phyloP scores from a whole-genome alignment of 2,113 vertebrate species.

The Hydrochoerus hydrochaeris region DNA sequence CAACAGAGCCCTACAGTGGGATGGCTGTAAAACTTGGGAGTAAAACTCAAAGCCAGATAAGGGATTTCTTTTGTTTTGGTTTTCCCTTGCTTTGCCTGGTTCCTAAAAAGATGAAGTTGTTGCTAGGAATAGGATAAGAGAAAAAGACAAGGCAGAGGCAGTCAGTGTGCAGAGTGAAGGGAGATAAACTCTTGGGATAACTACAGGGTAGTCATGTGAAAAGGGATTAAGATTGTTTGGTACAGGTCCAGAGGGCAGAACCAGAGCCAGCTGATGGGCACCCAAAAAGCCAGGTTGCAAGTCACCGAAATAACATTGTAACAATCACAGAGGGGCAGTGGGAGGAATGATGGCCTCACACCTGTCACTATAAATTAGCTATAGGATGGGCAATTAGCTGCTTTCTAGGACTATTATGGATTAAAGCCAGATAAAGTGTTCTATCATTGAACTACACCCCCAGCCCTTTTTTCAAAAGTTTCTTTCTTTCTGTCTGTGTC shows the following conservation, averaged over 20 bases:
- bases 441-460: background rate
- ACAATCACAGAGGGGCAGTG: too few relatives aligned
- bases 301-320: background rate
- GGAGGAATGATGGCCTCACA: background rate
- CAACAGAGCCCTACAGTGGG: background rate
- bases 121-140: slow-evolving; percentile 7
- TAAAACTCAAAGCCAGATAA: background rate
- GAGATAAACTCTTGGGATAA: slow-evolving; percentile 47
- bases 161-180: background rate
- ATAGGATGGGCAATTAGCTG: background rate
- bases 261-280: slow-evolving; percentile 8
- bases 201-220: slow-evolving; percentile 27
- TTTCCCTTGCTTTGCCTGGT: background rate
- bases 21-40: background rate
- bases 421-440: background rate
- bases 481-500: too few relatives aligned
- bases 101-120: slow-evolving; percentile 27
- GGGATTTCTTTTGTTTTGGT: background rate
- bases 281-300: background rate
- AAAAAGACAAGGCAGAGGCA: slow-evolving; percentile 28
- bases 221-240: slow-evolving; percentile 19
- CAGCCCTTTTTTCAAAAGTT: background rate
- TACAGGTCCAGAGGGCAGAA: background rate
- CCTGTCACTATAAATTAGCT: background rate
- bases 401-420: background rate